Percentiles rank a stretch among this genome's conserved stretches.
Conservation (phyloP, 2,797 vertebrate genomes). For the Balearica regulorum region DNA sequence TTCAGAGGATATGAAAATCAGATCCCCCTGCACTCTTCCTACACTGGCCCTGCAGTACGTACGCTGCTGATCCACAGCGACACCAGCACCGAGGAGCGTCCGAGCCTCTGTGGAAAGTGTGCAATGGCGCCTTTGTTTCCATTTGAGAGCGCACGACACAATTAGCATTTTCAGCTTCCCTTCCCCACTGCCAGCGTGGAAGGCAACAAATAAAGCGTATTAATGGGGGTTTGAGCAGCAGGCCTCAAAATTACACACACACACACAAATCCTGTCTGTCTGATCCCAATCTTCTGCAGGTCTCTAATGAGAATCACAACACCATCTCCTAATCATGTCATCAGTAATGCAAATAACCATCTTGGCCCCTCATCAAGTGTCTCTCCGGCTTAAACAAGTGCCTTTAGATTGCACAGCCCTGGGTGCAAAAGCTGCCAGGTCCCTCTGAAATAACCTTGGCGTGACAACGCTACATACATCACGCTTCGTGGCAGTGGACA, state of each 20-base stretch:
- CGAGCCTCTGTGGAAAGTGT: not conserved
- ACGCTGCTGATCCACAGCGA: not conserved
- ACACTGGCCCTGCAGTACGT: not conserved
- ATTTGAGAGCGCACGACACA: not conserved
- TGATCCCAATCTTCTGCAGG: not conserved
- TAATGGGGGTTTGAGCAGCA: not conserved
- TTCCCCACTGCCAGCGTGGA: not conserved
- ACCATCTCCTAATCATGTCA: not conserved
- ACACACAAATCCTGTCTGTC: not conserved
- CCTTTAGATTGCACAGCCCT: not conserved
- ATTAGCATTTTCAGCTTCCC: not conserved
- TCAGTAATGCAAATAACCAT: not conserved
- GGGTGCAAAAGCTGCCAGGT: not conserved
- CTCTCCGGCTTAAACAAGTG: not conserved
- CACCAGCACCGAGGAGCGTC: not conserved
- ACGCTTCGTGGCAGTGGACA: rapidly evolving
- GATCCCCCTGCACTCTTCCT: not conserved
- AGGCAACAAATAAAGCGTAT: not conserved
- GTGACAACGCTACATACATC: not conserved
- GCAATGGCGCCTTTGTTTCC: not conserved
- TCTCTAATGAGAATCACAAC: not conserved
- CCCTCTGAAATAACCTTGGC: not conserved
- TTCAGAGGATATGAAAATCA: not conserved
- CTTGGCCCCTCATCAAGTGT: not conserved
- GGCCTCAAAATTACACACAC: not conserved